A percentile compares a stretch with the other conserved stretches of the same genome.
phyloP scores from a whole-genome alignment of 1,140 invertebrate genomes.

The Drosophila mauritiana region DNA sequence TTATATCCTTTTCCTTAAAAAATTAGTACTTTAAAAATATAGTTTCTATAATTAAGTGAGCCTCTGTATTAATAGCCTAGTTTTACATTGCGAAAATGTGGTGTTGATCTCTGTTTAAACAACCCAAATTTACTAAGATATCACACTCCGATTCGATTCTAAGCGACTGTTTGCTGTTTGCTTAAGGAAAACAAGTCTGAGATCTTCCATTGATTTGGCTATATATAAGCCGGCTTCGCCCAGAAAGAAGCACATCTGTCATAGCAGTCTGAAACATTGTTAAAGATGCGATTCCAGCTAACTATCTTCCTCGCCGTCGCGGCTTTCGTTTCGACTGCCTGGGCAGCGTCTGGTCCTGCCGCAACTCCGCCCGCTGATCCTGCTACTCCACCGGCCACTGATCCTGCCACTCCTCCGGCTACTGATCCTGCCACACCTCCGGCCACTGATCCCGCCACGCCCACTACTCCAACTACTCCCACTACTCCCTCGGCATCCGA shows the following conservation, averaged over 20 bases:
- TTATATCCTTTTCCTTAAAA: background rate
- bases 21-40: too few species aligned
- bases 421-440: background rate
- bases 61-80: background rate
- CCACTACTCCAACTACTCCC: background rate
- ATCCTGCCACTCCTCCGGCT: background rate
- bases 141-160: too few species aligned
- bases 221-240: conserved; percentile 7
- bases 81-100: too few species aligned
- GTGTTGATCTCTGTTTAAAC: background rate
- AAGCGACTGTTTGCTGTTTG: background rate
- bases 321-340: conserved; percentile 2
- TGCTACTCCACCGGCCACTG: too few species aligned
- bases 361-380: background rate
- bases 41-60: background rate
- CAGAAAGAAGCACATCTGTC: background rate
- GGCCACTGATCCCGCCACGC: background rate
- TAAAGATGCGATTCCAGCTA: conserved; percentile 12
- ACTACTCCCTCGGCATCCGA: background rate
- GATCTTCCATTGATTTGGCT: conserved; percentile 5
- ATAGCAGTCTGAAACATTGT: background rate
- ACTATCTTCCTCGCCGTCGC: conserved; percentile 5
- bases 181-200: background rate
- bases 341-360: background rate
- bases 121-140: background rate